A percentile compares a stretch with the other conserved stretches of the same genome.
phyloP scores from a whole-genome alignment of 1,140 invertebrate species.

The Diuraphis noxia region DNA sequence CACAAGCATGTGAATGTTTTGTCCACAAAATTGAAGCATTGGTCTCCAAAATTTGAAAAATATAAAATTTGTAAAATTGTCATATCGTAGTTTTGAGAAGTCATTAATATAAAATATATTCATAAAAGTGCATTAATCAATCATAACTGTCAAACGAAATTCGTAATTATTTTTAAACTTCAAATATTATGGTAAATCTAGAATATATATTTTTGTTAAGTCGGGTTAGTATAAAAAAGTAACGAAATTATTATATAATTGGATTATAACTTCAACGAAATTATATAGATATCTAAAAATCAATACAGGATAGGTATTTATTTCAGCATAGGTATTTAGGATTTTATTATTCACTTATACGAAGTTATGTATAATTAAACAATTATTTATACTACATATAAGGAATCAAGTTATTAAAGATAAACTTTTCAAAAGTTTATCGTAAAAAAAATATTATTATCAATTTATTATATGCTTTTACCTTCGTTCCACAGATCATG shows the following conservation, averaged over 20 bases:
- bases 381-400: not conserved
- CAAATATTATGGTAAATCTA: not conserved
- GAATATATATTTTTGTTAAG: not conserved
- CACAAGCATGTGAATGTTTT: too few species aligned
- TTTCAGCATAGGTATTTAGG: not conserved
- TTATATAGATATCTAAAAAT: not conserved
- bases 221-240: not conserved
- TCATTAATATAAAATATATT: not conserved
- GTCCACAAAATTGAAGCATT: too few species aligned
- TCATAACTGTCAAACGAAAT: not conserved
- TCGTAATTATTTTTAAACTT: not conserved
- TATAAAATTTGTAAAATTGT: too few species aligned
- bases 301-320: not conserved
- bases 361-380: not conserved
- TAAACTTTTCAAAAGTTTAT: not conserved
- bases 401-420: not conserved
- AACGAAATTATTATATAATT: not conserved
- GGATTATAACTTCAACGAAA: not conserved
- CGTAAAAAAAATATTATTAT: not conserved
- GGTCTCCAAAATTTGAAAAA: too few species aligned
- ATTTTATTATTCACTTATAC: not conserved
- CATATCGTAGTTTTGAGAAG: not conserved
- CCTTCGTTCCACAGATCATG: not conserved
- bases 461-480: not conserved
- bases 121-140: not conserved